These are phyloP conservation scores for Tipula confusa DNA, from an alignment of 2,888 invertebrate species.

Conservation along the genomic window DNA sequence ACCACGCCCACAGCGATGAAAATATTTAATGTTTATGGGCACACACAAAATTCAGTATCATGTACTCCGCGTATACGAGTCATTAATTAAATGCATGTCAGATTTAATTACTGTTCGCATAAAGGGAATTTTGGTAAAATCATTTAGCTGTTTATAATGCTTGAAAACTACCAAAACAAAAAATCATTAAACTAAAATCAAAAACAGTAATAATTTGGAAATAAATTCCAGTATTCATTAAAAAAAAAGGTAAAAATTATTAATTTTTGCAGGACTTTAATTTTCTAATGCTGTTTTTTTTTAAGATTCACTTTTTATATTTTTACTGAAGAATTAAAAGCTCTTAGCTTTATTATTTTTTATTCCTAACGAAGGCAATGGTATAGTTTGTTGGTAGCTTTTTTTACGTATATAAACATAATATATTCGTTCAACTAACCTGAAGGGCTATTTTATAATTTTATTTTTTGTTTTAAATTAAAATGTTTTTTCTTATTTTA, in stretches of 20 bases:
- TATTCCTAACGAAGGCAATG: not conserved
- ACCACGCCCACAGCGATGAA: not conserved
- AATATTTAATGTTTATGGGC: not conserved
- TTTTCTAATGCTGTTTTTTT: not conserved
- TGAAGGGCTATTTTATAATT: conserved; percentile 3
- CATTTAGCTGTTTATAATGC: not conserved
- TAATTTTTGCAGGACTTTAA: not conserved
- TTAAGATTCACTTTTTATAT: not conserved
- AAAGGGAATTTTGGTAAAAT: not conserved
- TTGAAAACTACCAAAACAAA: not conserved
- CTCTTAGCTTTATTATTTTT: not conserved
- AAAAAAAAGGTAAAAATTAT: not conserved
- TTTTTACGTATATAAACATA: not conserved
- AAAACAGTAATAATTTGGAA: not conserved
- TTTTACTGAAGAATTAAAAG: not conserved
- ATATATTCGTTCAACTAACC: not conserved
- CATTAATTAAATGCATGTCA: conserved; percentile 12
- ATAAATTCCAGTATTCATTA: conserved; percentile 16
- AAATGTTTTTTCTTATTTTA: not conserved
- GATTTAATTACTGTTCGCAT: not conserved
- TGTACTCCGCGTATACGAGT: not conserved
- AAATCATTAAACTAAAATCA: not conserved
- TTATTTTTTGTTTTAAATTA: not conserved
- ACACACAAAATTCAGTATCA: not conserved
- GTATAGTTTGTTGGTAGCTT: not conserved